These are phyloP conservation scores for Bombus pascuorum DNA, from an alignment of 1,140 invertebrate species.

Conservation along the genomic window DNA sequence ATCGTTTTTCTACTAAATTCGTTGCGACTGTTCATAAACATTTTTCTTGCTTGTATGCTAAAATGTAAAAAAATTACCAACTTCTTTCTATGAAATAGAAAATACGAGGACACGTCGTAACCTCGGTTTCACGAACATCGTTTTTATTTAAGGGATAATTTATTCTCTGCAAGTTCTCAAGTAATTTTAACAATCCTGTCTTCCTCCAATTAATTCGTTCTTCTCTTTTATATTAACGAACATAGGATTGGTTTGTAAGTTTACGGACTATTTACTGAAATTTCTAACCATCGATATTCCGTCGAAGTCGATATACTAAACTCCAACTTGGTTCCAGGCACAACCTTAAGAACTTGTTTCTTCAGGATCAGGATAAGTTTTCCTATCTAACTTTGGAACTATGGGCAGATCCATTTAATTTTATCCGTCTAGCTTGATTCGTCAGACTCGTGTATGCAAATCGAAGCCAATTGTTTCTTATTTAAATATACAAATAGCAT, in stretches of 20 bases:
- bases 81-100: too few species aligned
- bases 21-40: too few species aligned
- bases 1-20: too few species aligned
- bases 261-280: not conserved
- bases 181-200: not conserved
- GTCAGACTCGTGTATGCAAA: not conserved
- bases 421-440: not conserved
- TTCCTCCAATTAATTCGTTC: not conserved
- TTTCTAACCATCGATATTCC: not conserved
- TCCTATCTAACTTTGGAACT: not conserved
- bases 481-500: not conserved
- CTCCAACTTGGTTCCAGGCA: not conserved
- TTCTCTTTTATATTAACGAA: not conserved
- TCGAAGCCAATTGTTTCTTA: not conserved
- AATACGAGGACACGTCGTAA: too few species aligned
- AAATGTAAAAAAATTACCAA: too few species aligned
- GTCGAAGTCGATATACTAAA: not conserved
- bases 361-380: constrained; percentile 13
- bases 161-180: too few species aligned
- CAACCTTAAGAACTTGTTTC: constrained; percentile 4
- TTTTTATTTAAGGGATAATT: too few species aligned
- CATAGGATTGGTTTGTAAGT: not conserved
- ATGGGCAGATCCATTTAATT: not conserved
- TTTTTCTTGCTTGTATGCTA: too few species aligned
- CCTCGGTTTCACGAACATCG: too few species aligned